These are phyloP conservation scores for Atta colombica DNA, from an alignment of 1,140 invertebrate species.

Conservation along the genomic window DNA sequence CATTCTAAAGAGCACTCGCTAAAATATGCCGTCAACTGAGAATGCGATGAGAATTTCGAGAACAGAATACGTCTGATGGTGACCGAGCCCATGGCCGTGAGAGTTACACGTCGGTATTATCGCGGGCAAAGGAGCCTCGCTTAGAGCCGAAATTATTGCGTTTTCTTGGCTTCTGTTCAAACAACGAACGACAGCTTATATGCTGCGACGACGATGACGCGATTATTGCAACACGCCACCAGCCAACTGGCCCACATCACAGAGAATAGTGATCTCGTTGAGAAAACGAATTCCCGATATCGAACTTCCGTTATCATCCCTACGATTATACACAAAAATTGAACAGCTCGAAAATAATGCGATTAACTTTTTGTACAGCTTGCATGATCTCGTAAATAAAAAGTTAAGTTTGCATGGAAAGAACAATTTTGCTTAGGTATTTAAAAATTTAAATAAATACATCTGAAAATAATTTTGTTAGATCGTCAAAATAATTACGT, in stretches of 20 bases:
- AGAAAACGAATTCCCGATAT: not conserved
- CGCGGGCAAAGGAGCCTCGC: constrained; percentile 72
- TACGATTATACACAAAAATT: not conserved
- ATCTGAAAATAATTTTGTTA: too few relatives aligned
- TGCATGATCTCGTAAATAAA: not conserved
- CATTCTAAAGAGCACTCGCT: constrained; percentile 17
- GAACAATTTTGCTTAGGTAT: too few relatives aligned
- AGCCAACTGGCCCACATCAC: constrained; percentile 76
- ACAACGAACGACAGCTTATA: constrained; percentile 60
- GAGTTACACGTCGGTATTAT: constrained; percentile 68
- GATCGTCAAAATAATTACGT: too few relatives aligned
- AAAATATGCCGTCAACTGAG: constrained; percentile 35
- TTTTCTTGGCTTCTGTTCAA: constrained; percentile 79
- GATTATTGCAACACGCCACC: constrained; percentile 80
- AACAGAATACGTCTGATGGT: constrained; percentile 31
- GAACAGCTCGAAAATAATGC: not conserved
- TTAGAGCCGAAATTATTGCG: constrained; percentile 81
- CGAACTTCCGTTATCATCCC: not conserved
- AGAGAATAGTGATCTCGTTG: constrained; percentile 43
- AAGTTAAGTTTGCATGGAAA: not conserved
- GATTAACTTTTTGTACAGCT: not conserved
- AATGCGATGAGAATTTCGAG: constrained; percentile 55
- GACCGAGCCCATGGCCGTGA: constrained; percentile 73
- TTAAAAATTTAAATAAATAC: too few relatives aligned
- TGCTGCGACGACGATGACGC: constrained; percentile 68